Evolutionary conservation across 1,140 invertebrate species (phyloP).

Genomic region (Nebria ingens): DNA sequence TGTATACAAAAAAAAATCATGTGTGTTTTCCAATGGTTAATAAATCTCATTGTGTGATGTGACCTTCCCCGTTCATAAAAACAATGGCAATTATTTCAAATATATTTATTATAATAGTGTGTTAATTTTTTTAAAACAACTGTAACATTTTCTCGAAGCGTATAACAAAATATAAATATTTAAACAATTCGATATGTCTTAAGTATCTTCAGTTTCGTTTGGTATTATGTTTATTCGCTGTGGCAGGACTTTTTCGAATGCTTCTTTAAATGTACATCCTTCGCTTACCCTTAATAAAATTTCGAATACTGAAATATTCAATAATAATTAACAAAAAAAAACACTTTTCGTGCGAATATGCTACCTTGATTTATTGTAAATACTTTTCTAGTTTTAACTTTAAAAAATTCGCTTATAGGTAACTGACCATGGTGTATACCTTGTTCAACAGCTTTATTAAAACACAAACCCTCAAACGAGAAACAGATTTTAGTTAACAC

Average conservation of each 20-base stretch:
- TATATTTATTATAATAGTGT: background rate
- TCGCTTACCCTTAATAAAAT: conserved; percentile 71
- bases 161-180: conserved; percentile 8
- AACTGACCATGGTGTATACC: conserved; percentile 75
- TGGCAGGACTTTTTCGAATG: conserved; percentile 71
- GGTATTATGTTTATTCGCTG: conserved; percentile 42
- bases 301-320: conserved; percentile 66
- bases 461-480: conserved; percentile 70
- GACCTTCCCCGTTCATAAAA: too few species aligned
- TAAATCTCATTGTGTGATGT: too few species aligned
- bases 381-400: conserved; percentile 89
- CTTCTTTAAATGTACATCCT: conserved; percentile 73
- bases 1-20: too few species aligned
- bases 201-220: background rate
- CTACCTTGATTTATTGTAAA: conserved; percentile 93
- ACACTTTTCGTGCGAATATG: too few species aligned
- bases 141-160: background rate
- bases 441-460: conserved; percentile 66
- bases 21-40: too few species aligned
- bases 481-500: conserved; percentile 17
- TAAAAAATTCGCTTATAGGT: conserved; percentile 81
- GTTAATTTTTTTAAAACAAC: background rate
- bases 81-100: background rate
- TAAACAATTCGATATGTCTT: background rate
- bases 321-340: conserved; percentile 5